Evolutionary conservation across 92 coral and sea anemone genomes (phyloP).

Genomic region (Phenganax stokvisi): DNA sequence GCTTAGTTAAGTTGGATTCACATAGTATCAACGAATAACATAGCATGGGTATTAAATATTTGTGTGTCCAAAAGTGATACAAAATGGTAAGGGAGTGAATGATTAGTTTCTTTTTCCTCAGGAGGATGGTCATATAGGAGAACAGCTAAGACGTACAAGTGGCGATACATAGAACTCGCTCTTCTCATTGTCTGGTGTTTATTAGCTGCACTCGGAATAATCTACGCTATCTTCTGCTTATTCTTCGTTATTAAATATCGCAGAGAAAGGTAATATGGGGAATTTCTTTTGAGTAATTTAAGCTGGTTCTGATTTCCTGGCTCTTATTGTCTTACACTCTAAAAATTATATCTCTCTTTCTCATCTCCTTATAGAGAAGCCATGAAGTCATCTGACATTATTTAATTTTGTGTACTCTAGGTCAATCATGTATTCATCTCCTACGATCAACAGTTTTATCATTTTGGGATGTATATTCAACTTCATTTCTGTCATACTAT

Average conservation of each 20-base stretch:
- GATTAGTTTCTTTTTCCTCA: slow-evolving; percentile 5
- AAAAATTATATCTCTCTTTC: too few species aligned
- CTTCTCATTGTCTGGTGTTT: slow-evolving; percentile 54
- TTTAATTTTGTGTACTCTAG: slow-evolving; percentile 39
- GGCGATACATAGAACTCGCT: slow-evolving; percentile 56
- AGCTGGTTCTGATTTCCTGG: background rate
- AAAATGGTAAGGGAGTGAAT: too few species aligned
- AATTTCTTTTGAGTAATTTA: background rate
- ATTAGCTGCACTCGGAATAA: slow-evolving; percentile 61
- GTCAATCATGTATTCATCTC: slow-evolving; percentile 66
- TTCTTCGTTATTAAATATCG: slow-evolving; percentile 35
- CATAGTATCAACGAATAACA: too few species aligned
- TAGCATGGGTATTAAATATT: too few species aligned
- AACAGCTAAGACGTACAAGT: slow-evolving; percentile 48
- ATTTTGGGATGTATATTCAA: slow-evolving; percentile 81
- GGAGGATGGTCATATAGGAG: slow-evolving; percentile 76
- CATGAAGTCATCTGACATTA: background rate
- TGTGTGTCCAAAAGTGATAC: too few species aligned
- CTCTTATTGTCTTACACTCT: too few species aligned
- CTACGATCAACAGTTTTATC: slow-evolving; percentile 65
- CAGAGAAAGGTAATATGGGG: slow-evolving; percentile 42
- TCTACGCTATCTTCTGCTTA: slow-evolving; percentile 69
- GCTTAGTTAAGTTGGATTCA: too few species aligned
- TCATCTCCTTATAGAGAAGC: too few species aligned
- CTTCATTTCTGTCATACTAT: slow-evolving; percentile 77